These are phyloP conservation scores for Encarsia formosa DNA, from an alignment of 2,888 invertebrate species.

Conservation along the genomic window DNA sequence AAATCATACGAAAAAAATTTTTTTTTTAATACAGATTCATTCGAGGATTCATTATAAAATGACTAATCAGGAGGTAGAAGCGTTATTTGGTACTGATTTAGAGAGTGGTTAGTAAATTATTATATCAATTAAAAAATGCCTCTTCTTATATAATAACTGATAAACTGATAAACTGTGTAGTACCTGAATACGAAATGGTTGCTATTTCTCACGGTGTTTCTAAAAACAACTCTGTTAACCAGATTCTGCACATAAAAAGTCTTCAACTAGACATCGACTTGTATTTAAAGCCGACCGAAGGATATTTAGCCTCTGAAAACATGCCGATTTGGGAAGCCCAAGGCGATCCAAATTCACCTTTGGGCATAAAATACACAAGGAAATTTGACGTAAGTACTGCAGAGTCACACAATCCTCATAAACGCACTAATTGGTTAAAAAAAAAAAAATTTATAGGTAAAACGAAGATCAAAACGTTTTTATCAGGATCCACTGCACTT, in stretches of 20 bases:
- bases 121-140: too few relatives aligned
- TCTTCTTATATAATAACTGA: too few relatives aligned
- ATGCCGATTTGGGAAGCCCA: slow-evolving; percentile 39
- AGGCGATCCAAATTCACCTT: slow-evolving; percentile 27
- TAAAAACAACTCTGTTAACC: slow-evolving; percentile 8
- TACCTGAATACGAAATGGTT: slow-evolving; percentile 41
- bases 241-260: slow-evolving; percentile 30
- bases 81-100: slow-evolving; percentile 32
- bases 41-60: slow-evolving; percentile 39
- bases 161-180: slow-evolving; percentile 28
- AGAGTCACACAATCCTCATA: not conserved
- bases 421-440: not conserved
- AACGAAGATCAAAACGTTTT: slow-evolving; percentile 15
- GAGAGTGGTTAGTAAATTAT: slow-evolving; percentile 31
- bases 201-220: slow-evolving; percentile 31
- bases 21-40: too few relatives aligned
- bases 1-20: too few relatives aligned
- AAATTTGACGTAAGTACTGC: slow-evolving; percentile 18
- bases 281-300: slow-evolving; percentile 38
- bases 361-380: slow-evolving; percentile 32
- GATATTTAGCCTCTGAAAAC: slow-evolving; percentile 33
- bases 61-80: slow-evolving; percentile 35
- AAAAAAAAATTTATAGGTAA: slow-evolving; percentile 26
- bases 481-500: slow-evolving; percentile 30
- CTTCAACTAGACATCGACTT: slow-evolving; percentile 34